Evolutionary conservation across 37 sponge, comb jelly and placozoan genomes (phyloP).

Genomic region (Hexactinellida sp.): DNA sequence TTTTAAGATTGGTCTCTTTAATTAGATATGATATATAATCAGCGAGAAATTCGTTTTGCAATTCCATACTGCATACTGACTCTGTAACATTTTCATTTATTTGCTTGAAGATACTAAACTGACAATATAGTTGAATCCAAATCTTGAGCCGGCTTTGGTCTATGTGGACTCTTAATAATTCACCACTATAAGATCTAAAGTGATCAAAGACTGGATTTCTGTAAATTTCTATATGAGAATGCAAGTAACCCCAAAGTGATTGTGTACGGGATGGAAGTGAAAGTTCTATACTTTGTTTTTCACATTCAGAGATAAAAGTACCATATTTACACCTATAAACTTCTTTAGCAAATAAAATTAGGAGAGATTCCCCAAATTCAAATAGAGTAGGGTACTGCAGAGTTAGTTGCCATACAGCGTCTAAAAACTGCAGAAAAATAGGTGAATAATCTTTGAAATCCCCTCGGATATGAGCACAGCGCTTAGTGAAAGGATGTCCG

Average conservation of each 20-base stretch:
- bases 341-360: background rate
- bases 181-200: background rate
- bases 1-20: background rate
- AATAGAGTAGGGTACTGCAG: background rate
- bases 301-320: background rate
- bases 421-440: background rate
- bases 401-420: background rate
- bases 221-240: background rate
- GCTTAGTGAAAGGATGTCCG: conserved; percentile 63
- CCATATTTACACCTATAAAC: conserved; percentile 2
- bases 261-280: background rate
- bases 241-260: background rate
- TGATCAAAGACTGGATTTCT: background rate
- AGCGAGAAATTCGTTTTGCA: background rate
- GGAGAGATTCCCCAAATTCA: background rate
- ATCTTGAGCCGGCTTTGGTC: background rate
- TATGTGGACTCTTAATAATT: background rate
- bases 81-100: background rate
- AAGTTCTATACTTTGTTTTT: background rate
- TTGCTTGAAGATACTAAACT: background rate
- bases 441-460: background rate
- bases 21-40: background rate
- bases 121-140: background rate
- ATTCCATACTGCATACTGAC: background rate
- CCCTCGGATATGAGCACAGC: conserved; percentile 21